Percentiles rank a stretch among this genome's conserved stretches.
Conservation (phyloP, 2,113 vertebrate species). For the Hemiprocne comata region DNA sequence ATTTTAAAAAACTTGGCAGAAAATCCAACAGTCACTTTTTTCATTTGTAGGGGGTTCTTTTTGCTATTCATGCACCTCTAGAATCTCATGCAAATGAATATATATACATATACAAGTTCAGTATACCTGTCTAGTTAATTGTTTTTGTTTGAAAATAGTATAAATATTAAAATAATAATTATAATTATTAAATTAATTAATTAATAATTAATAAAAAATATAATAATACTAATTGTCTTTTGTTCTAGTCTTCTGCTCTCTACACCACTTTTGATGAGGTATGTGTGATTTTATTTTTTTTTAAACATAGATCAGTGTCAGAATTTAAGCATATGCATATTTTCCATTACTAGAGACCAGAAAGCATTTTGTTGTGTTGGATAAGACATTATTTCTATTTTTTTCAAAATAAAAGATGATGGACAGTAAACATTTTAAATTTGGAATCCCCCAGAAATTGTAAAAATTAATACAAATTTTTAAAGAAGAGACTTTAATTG, state of each 20-base stretch:
- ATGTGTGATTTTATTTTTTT: background rate
- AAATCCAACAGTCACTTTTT: background rate
- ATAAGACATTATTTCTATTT: background rate
- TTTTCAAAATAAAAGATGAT: background rate
- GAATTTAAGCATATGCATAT: background rate
- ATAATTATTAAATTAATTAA: too few relatives aligned
- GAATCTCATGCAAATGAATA: background rate
- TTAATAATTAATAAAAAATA: too few relatives aligned
- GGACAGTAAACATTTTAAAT: background rate
- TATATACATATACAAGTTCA: background rate
- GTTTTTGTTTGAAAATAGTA: background rate
- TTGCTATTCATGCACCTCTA: background rate
- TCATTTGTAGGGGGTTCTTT: background rate
- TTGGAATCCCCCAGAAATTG: background rate
- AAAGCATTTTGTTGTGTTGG: background rate
- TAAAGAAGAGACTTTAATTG: background rate
- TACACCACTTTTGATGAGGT: conserved; percentile 86
- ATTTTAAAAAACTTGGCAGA: background rate
- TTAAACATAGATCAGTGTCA: background rate
- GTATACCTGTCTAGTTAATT: background rate
- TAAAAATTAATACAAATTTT: background rate
- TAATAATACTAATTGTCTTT: background rate
- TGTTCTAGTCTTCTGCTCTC: conserved; percentile 73
- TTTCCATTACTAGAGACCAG: background rate
- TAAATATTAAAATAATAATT: too few relatives aligned